Percentiles rank a stretch among this genome's conserved stretches.
These are phyloP conservation scores for Delphinus delphis DNA, from an alignment of 2,113 vertebrate genomes.

Conservation along the genomic window DNA sequence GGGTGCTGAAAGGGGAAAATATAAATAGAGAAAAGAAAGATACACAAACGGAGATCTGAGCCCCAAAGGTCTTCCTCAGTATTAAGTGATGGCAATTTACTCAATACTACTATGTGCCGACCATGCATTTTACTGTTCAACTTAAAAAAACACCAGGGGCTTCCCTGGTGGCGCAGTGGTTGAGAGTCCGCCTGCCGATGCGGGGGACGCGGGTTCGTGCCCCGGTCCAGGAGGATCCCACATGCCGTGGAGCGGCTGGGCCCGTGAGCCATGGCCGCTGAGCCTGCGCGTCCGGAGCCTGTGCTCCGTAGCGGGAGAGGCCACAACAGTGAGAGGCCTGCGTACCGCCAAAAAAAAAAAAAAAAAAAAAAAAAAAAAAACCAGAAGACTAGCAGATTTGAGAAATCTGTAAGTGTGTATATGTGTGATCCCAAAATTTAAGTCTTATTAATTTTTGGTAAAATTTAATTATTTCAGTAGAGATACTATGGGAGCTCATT, in stretches of 20 bases:
- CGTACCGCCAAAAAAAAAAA: accelerated
- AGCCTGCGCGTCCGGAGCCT: too few species aligned
- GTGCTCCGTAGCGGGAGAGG: too few species aligned
- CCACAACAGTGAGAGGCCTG: accelerated
- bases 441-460: background rate
- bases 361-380: too few species aligned
- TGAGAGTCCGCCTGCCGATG: too few species aligned
- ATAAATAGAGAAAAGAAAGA: too few species aligned
- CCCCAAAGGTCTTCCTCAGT: background rate
- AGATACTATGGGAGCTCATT: too few species aligned
- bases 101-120: background rate
- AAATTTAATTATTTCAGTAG: background rate
- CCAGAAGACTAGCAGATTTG: background rate
- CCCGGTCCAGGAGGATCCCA: too few species aligned
- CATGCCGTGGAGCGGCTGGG: too few species aligned
- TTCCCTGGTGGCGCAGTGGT: too few species aligned
- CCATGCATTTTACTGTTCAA: background rate
- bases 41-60: background rate
- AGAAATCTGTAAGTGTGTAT: background rate
- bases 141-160: too few species aligned
- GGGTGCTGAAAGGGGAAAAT: background rate
- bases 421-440: background rate
- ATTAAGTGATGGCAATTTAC: background rate
- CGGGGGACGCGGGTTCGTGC: too few species aligned
- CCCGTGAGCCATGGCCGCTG: too few species aligned